A percentile compares a stretch with the other conserved stretches of the same genome.
Evolutionary conservation across 2,113 vertebrate species (phyloP).

Genomic region (Coturnix japonica): DNA sequence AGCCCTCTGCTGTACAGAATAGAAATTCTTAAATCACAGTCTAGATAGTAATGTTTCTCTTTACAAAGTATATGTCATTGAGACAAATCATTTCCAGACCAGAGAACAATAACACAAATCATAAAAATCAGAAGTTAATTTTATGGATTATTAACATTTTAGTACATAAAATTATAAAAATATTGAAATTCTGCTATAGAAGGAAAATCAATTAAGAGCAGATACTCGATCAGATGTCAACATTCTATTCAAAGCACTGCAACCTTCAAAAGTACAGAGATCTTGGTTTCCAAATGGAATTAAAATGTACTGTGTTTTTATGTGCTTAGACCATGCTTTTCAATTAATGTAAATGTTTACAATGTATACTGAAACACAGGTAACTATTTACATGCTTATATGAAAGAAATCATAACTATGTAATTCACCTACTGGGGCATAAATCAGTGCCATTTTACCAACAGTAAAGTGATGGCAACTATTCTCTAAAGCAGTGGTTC

Average conservation of each 20-base stretch:
- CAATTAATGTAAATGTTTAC: background rate
- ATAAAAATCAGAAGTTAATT: background rate
- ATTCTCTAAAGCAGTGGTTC: background rate
- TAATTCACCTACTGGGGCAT: background rate
- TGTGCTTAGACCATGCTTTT: background rate
- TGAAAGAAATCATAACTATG: background rate
- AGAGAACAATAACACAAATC: background rate
- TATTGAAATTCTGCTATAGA: background rate
- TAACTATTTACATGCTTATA: background rate
- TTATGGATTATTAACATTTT: background rate
- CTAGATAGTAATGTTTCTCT: background rate
- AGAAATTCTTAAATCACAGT: conserved; percentile 6
- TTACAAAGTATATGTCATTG: background rate
- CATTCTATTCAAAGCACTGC: background rate
- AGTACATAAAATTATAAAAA: background rate
- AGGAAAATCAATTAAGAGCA: background rate
- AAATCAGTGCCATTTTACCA: background rate
- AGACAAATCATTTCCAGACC: background rate
- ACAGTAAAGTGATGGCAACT: background rate
- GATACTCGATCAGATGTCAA: background rate
- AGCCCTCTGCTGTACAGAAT: conserved; percentile 61
- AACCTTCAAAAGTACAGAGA: background rate
- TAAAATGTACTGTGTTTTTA: background rate
- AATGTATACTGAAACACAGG: background rate
- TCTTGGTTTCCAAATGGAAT: background rate